phyloP scores from a whole-genome alignment of 1,140 invertebrate species.

The Aplysia californica region DNA sequence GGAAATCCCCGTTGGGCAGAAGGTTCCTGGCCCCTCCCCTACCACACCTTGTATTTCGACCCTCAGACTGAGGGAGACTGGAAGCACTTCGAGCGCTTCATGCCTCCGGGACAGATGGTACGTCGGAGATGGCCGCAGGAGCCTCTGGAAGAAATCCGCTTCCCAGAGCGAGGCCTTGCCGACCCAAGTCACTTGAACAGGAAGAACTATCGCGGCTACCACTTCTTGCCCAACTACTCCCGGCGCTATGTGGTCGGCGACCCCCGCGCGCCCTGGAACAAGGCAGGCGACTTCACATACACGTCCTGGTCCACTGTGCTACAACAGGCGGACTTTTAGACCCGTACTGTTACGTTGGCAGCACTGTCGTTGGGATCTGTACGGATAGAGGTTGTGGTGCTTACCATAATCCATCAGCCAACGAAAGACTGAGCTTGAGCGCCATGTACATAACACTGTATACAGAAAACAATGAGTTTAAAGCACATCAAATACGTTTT shows the following conservation, averaged over 20 bases:
- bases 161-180: slow-evolving; percentile 20
- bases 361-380: no score
- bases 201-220: slow-evolving; percentile 27
- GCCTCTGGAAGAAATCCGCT: slow-evolving; percentile 8
- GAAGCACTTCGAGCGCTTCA: slow-evolving; percentile 20
- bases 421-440: no score
- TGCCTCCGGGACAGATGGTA: slow-evolving; percentile 29
- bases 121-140: slow-evolving; percentile 9
- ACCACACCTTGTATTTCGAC: slow-evolving; percentile 28
- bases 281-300: slow-evolving; percentile 19
- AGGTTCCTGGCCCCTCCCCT: slow-evolving; percentile 16
- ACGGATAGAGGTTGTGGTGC: no score
- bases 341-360: no score
- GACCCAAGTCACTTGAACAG: slow-evolving; percentile 9
- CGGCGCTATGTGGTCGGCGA: slow-evolving; percentile 9
- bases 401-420: no score
- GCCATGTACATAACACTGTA: no score
- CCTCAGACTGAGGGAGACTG: slow-evolving; percentile 19
- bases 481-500: no score
- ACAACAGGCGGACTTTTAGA: not conserved
- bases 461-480: no score
- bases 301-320: slow-evolving; percentile 7
- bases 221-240: slow-evolving; percentile 15
- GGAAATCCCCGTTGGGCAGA: slow-evolving; percentile 21
- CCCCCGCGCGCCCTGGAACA: slow-evolving; percentile 21